These are phyloP conservation scores for Pangasius macronema DNA, from an alignment of 2,797 vertebrate species.

Conservation along the genomic window DNA sequence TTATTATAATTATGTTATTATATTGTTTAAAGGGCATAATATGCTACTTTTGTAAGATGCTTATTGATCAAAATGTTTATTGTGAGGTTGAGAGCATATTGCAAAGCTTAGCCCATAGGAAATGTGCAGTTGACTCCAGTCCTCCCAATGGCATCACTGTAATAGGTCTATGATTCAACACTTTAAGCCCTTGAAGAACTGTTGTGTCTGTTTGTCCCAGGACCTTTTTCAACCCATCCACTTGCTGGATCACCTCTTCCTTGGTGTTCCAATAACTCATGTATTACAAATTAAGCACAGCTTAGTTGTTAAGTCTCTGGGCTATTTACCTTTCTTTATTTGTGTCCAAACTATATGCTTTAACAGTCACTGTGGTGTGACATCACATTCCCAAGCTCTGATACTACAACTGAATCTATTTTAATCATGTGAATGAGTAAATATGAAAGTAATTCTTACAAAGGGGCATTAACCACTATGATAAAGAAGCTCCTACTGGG, in stretches of 20 bases:
- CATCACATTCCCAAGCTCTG: not conserved
- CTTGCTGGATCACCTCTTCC: not conserved
- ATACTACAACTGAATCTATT: not conserved
- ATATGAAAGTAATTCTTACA: not conserved
- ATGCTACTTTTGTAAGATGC: not conserved
- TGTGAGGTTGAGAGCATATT: not conserved
- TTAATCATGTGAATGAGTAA: slow-evolving; percentile 11
- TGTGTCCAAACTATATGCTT: not conserved
- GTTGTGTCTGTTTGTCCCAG: not conserved
- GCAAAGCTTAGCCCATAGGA: not conserved
- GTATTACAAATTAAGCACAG: not conserved
- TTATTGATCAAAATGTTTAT: not conserved
- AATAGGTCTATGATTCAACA: not conserved
- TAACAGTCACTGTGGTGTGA: not conserved
- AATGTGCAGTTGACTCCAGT: not conserved
- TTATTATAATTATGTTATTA: not conserved
- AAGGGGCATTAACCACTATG: not conserved
- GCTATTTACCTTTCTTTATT: not conserved
- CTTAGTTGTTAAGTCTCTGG: not conserved
- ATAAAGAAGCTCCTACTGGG: not conserved
- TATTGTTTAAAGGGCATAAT: not conserved
- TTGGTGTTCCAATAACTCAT: not conserved
- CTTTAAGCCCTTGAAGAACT: not conserved
- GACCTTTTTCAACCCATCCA: not conserved
- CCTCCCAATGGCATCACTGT: not conserved